Percentiles rank a stretch among this genome's conserved stretches.
phyloP scores from a whole-genome alignment of 2,888 invertebrate species.

The Drosophila melanosoma region DNA sequence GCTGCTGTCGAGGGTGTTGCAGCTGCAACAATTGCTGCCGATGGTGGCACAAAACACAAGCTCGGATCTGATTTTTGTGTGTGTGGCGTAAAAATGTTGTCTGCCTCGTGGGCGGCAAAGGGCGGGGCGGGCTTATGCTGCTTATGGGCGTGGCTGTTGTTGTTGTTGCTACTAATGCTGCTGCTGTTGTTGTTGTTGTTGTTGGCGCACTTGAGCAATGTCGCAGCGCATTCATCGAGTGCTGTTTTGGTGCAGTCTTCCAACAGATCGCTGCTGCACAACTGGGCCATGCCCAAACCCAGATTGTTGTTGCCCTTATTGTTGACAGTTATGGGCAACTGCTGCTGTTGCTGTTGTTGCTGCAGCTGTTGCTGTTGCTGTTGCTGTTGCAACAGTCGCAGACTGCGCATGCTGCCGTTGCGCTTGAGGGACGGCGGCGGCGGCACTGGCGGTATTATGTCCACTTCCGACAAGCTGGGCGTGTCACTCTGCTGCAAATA shows the following conservation, averaged over 20 bases:
- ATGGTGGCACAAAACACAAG: constrained; percentile 73
- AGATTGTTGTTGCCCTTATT: constrained; percentile 59
- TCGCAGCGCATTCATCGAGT: constrained; percentile 84
- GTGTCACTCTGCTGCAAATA: constrained; percentile 78
- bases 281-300: constrained; percentile 62
- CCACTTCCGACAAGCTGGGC: constrained; percentile 83
- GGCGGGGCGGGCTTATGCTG: constrained; percentile 62
- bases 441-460: constrained; percentile 84
- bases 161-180: constrained; percentile 50
- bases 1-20: constrained; percentile 48
- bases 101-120: constrained; percentile 77
- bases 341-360: constrained; percentile 46
- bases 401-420: constrained; percentile 81
- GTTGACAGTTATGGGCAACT: constrained; percentile 40
- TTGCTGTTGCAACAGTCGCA: constrained; percentile 72
- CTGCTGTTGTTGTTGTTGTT: constrained; percentile 61
- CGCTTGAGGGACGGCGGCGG: constrained; percentile 83
- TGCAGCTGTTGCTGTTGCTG: constrained; percentile 60
- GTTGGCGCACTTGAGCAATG: constrained; percentile 83
- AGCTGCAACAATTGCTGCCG: constrained; percentile 47
- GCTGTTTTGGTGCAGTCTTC: constrained; percentile 77
- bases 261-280: constrained; percentile 78
- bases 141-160: constrained; percentile 48
- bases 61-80: constrained; percentile 80
- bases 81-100: constrained; percentile 79